Evolutionary conservation across 2,113 vertebrate genomes (phyloP).

Genomic region (Trematocara zebra): DNA sequence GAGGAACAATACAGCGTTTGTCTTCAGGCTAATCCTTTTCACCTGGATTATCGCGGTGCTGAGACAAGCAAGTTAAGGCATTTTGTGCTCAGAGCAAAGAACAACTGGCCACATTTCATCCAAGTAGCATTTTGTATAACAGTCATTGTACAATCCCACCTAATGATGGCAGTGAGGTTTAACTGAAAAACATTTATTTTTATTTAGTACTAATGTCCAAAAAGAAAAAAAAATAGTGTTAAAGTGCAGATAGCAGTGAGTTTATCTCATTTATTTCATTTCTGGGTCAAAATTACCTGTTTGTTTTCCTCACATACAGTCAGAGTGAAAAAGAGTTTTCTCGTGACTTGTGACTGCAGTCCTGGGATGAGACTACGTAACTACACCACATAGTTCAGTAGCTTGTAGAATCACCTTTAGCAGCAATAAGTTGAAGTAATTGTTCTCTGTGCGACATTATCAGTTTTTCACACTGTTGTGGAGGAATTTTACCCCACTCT

Average conservation of each 20-base stretch:
- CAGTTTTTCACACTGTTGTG: neutral
- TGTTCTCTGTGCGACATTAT: neutral
- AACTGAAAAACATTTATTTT: neutral
- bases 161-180: neutral
- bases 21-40: slow-evolving; percentile 41
- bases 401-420: neutral
- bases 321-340: neutral
- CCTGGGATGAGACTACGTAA: neutral
- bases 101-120: neutral
- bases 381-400: neutral
- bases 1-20: slow-evolving; percentile 55
- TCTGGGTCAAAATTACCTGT: neutral
- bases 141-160: neutral
- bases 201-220: neutral
- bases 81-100: slow-evolving; percentile 1
- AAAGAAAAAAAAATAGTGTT: neutral
- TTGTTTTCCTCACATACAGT: neutral
- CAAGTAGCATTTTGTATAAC: neutral
- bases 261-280: neutral
- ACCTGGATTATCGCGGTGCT: slow-evolving; percentile 44
- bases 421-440: neutral
- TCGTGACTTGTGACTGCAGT: neutral
- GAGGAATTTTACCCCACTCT: neutral
- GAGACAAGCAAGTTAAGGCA: slow-evolving; percentile 25
- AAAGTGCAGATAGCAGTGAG: neutral